phyloP scores from a whole-genome alignment of 2,888 invertebrate species.

The Oligia fasciuncula region DNA sequence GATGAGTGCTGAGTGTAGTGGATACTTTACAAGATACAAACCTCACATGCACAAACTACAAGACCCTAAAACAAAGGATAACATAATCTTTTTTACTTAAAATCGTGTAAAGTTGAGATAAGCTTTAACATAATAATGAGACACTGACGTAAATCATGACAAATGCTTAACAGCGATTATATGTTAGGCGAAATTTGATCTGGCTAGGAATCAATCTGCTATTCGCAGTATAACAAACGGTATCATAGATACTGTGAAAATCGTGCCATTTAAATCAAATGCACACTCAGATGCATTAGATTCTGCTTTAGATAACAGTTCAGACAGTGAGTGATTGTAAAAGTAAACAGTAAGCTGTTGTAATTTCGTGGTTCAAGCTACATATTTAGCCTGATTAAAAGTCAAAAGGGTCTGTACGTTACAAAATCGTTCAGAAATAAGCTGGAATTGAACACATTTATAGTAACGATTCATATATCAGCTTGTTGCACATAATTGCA shows the following conservation, averaged over 20 bases:
- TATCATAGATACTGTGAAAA: not conserved
- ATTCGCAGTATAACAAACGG: not conserved
- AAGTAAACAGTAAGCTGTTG: not conserved
- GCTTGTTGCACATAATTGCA: slow-evolving; percentile 34
- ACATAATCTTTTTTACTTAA: not conserved
- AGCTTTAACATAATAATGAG: not conserved
- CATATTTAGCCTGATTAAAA: not conserved
- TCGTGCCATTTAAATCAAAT: not conserved
- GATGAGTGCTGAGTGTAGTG: too few relatives aligned
- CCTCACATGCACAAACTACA: not conserved
- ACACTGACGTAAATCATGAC: not conserved
- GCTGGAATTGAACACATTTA: slow-evolving; percentile 19
- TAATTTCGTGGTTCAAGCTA: not conserved
- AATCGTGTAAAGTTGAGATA: not conserved
- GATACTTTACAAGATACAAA: too few relatives aligned
- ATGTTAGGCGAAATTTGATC: not conserved
- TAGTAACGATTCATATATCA: slow-evolving; percentile 29
- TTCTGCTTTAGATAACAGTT: not conserved
- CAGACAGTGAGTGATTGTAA: not conserved
- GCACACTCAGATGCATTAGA: not conserved
- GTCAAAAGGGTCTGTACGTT: not conserved
- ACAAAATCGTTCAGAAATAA: slow-evolving; percentile 5
- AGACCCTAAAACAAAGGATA: not conserved
- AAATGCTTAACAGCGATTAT: not conserved
- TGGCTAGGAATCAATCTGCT: not conserved